Percentiles rank a stretch among this genome's conserved stretches.
phyloP scores from a whole-genome alignment of 2,888 invertebrate genomes.

The Cephonodes hylas region DNA sequence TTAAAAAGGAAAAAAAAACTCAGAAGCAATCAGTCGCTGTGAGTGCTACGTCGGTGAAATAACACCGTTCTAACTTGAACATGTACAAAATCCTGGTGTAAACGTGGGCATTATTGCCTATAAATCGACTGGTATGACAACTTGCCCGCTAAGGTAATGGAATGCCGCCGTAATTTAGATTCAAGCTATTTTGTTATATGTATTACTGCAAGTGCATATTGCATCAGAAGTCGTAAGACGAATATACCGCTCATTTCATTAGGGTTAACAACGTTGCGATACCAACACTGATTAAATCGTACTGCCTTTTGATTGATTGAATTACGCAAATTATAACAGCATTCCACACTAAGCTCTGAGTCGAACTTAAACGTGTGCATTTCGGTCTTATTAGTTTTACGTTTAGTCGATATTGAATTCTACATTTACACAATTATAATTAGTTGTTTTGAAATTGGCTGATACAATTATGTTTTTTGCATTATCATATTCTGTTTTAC shows the following conservation, averaged over 20 bases:
- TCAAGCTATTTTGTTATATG: slow-evolving; percentile 53
- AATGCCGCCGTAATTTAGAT: slow-evolving; percentile 53
- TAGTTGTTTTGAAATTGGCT: no score
- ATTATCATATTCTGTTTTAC: no score
- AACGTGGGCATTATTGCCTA: slow-evolving; percentile 9
- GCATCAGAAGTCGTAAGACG: slow-evolving; percentile 58
- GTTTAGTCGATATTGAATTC: background rate
- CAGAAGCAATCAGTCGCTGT: background rate
- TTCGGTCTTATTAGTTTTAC: background rate
- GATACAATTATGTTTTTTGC: no score
- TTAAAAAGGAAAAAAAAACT: background rate
- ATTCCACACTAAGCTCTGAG: background rate
- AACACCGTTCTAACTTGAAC: background rate
- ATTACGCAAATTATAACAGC: slow-evolving; percentile 1
- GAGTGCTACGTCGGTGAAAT: background rate
- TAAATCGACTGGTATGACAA: slow-evolving; percentile 35
- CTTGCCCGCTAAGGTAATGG: slow-evolving; percentile 47
- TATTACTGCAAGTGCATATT: slow-evolving; percentile 51
- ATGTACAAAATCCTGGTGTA: slow-evolving; percentile 11
- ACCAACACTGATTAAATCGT: slow-evolving; percentile 7
- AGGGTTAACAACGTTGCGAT: slow-evolving; percentile 39
- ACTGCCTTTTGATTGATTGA: background rate
- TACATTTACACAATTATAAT: no score
- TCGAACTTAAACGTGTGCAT: background rate
- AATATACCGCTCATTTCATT: slow-evolving; percentile 57